These are phyloP conservation scores for Adelognathus sp. DNA, from an alignment of 2,888 invertebrate genomes.

Conservation along the genomic window DNA sequence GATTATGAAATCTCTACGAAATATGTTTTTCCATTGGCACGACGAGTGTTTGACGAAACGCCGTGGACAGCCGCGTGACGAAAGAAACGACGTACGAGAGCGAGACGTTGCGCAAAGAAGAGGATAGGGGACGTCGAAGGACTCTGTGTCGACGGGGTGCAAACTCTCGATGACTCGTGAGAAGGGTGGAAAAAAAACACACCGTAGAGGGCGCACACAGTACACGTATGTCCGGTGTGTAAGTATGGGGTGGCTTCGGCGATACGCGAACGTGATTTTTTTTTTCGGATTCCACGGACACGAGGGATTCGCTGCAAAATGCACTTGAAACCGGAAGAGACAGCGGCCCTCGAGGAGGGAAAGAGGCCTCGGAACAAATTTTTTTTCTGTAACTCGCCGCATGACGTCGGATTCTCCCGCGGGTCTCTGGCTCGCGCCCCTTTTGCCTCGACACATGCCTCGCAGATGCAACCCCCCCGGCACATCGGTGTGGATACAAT, in stretches of 20 bases:
- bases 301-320: constrained; percentile 18
- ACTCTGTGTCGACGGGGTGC: constrained; percentile 22
- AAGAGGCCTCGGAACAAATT: constrained; percentile 50
- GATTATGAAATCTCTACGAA: background rate
- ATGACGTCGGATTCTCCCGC: constrained; percentile 58
- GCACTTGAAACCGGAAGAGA: constrained; percentile 60
- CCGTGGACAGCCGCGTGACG: constrained; percentile 13
- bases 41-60: constrained; percentile 41
- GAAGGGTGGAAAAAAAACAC: constrained; percentile 12
- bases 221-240: constrained; percentile 10
- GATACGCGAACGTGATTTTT: constrained; percentile 24
- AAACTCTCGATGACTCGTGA: constrained; percentile 9
- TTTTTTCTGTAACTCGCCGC: constrained; percentile 64
- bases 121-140: background rate
- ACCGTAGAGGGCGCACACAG: constrained; percentile 1
- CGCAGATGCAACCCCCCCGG: constrained; percentile 70
- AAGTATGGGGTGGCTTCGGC: background rate
- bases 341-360: constrained; percentile 30
- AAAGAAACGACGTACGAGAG: no score
- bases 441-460: constrained; percentile 66
- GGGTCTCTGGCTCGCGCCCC: constrained; percentile 58
- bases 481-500: constrained; percentile 4
- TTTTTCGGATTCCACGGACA: background rate
- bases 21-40: constrained; percentile 24
- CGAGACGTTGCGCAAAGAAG: constrained; percentile 3